phyloP scores from a whole-genome alignment of 1,140 invertebrate genomes.

The Holcopasites calliopsidis region DNA sequence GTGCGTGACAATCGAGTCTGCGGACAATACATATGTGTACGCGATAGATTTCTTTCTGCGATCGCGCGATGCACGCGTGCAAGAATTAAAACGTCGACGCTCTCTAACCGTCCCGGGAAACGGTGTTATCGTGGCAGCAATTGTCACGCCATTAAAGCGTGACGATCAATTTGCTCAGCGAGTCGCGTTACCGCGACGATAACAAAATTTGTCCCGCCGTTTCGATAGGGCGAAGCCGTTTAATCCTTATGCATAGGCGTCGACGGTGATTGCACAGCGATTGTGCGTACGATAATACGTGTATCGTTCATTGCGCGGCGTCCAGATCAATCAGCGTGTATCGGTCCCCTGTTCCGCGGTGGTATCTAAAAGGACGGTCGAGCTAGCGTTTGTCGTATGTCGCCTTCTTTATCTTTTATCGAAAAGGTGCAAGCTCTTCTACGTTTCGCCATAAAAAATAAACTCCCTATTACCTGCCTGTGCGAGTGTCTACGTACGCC shows the following conservation, averaged over 20 bases:
- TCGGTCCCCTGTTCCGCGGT: neutral
- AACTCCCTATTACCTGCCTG: conserved; percentile 72
- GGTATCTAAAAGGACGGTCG: conserved; percentile 60
- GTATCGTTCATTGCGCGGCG: conserved; percentile 15
- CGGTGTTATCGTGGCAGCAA: neutral
- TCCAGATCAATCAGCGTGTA: conserved; percentile 17
- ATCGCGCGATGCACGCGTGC: conserved; percentile 8
- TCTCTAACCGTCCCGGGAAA: neutral
- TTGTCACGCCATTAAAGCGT: neutral
- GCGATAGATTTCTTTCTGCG: conserved; percentile 13
- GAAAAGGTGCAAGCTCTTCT: conserved; percentile 65
- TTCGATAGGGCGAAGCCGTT: neutral
- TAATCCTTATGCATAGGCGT: conserved; percentile 3
- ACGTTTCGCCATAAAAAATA: conserved; percentile 77
- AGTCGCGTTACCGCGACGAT: conserved; percentile 8
- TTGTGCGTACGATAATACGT: conserved; percentile 44
- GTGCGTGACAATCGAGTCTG: conserved; percentile 17
- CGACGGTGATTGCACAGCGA: conserved; percentile 38
- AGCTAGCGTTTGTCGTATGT: conserved; percentile 71
- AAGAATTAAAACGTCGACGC: neutral
- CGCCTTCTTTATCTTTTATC: conserved; percentile 59
- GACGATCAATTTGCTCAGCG: conserved; percentile 14
- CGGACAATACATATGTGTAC: conserved; percentile 6
- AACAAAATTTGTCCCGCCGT: conserved; percentile 12
- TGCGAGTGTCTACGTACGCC: neutral